phyloP scores from a whole-genome alignment of 2,113 vertebrate species.

The Okapia johnstoni region DNA sequence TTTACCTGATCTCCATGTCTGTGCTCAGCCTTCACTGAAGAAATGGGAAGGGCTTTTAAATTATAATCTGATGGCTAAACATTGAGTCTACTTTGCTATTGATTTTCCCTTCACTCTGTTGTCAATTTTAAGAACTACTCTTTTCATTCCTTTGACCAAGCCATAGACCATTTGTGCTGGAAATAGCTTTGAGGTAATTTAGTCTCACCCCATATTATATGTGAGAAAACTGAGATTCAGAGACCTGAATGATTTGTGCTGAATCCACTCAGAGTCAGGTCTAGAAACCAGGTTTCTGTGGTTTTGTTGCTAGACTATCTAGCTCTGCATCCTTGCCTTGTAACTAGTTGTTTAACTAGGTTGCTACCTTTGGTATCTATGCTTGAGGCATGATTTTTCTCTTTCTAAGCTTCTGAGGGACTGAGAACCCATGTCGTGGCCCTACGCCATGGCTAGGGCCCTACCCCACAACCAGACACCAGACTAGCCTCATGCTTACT shows the following conservation, averaged over 20 bases:
- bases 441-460: not conserved
- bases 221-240: not conserved
- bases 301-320: not conserved
- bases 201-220: not conserved
- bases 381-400: not conserved
- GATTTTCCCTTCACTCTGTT: constrained; percentile 30
- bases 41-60: constrained; percentile 3
- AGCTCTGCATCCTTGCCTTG: not conserved
- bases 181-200: constrained; percentile 39
- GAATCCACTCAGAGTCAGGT: not conserved
- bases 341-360: not conserved
- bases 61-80: not conserved
- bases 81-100: not conserved
- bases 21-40: not conserved
- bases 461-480: not conserved
- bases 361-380: not conserved
- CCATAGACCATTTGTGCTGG: not conserved
- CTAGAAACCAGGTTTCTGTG: not conserved
- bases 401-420: not conserved
- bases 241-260: not conserved
- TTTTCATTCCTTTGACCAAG: not conserved
- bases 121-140: constrained; percentile 27
- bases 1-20: not conserved
- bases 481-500: no score
- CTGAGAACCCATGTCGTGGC: not conserved